Conservation (phyloP, 2,888 invertebrate genomes). For the Troides oblongomaculatus region DNA sequence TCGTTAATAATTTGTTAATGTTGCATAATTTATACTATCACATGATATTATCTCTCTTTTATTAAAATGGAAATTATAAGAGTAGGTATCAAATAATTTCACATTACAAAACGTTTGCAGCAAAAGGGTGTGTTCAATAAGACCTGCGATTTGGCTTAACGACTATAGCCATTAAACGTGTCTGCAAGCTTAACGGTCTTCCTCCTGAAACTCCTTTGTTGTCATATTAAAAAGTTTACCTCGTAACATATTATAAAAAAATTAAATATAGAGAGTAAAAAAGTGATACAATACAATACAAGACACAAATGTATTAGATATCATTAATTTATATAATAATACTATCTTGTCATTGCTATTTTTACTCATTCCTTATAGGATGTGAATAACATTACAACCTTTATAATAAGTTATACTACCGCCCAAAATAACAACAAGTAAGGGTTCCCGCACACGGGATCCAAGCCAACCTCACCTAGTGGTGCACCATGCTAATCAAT, state of each 20-base stretch:
- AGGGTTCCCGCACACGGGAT: too few relatives aligned
- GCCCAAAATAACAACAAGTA: too few relatives aligned
- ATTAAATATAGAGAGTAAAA: not conserved
- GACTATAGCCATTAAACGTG: constrained; percentile 17
- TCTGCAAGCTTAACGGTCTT: constrained; percentile 9
- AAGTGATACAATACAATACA: too few relatives aligned
- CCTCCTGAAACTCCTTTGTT: constrained; percentile 11
- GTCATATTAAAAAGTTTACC: constrained; percentile 19
- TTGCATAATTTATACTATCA: not conserved
- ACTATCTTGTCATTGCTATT: too few relatives aligned
- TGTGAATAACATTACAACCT: too few relatives aligned
- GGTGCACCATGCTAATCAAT: too few relatives aligned
- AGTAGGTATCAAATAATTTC: constrained; percentile 1
- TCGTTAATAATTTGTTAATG: too few relatives aligned
- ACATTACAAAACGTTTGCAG: constrained; percentile 2
- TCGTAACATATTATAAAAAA: not conserved
- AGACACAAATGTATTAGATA: too few relatives aligned
- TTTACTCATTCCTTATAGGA: too few relatives aligned
- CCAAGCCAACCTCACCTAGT: too few relatives aligned
- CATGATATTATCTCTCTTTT: not conserved
- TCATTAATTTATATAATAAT: too few relatives aligned
- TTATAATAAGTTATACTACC: too few relatives aligned
- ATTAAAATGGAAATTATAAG: not conserved
- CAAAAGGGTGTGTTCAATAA: constrained; percentile 8
- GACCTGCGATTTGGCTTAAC: constrained; percentile 23